phyloP scores from a whole-genome alignment of 37 sponge, comb jelly and placozoan species.

The Oopsacas minuta region DNA sequence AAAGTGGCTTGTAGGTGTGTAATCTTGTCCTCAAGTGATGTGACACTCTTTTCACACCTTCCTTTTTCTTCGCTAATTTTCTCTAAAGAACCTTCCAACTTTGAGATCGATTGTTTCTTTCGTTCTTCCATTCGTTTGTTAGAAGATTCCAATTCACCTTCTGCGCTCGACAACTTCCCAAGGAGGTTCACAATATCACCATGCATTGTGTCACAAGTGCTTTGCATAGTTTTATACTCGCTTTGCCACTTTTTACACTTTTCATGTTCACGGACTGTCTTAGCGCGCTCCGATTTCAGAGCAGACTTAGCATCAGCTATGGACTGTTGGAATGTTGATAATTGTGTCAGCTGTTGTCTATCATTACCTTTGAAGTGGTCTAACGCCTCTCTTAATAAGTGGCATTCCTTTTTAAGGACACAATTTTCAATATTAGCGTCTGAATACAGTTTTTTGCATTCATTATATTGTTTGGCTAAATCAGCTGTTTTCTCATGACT shows the following conservation, averaged over 20 bases:
- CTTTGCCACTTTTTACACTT: conserved; percentile 16
- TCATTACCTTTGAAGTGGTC: background rate
- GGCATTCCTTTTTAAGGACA: background rate
- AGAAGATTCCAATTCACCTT: background rate
- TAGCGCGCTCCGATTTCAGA: background rate
- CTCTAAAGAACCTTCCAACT: background rate
- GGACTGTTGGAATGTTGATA: conserved; percentile 13
- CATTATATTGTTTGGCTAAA: background rate
- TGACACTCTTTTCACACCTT: conserved; percentile 9
- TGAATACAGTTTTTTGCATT: background rate
- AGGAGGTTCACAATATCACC: background rate
- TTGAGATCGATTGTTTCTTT: background rate
- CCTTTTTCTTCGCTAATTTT: background rate
- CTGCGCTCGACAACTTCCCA: background rate
- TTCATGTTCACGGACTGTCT: background rate
- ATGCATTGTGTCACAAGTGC: conserved; percentile 17
- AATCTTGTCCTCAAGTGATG: background rate
- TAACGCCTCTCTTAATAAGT: background rate
- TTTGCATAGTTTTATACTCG: background rate
- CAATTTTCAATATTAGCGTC: background rate
- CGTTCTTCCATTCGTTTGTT: background rate
- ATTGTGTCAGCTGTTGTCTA: background rate
- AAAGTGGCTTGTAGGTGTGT: background rate
- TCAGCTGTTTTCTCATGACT: background rate
- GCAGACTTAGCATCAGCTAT: background rate